Evolutionary conservation across 2,113 vertebrate genomes (phyloP).

Genomic region (Nansenia antarctica): DNA sequence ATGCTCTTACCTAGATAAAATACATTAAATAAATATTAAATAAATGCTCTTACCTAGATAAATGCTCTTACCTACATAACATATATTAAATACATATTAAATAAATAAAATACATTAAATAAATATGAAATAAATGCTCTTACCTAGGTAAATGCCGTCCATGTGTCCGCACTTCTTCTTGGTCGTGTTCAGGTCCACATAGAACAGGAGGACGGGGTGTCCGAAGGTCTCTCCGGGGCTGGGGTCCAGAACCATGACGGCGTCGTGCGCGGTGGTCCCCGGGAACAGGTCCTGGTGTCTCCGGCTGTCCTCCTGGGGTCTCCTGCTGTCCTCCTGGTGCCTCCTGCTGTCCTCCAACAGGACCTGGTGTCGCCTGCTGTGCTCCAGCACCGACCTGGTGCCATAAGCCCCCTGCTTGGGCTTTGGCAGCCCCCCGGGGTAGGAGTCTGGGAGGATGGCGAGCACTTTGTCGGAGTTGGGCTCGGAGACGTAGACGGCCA

Average conservation of each 20-base stretch:
- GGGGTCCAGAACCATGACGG: slow-evolving; percentile 76
- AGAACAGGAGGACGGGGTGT: slow-evolving; percentile 77
- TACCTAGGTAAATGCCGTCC: slow-evolving; percentile 78
- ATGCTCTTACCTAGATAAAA: too few relatives aligned
- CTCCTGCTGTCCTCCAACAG: slow-evolving; percentile 42
- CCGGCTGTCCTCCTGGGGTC: slow-evolving; percentile 49
- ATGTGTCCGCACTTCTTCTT: slow-evolving; percentile 77
- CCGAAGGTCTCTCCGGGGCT: slow-evolving; percentile 79
- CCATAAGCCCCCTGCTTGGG: slow-evolving; percentile 34
- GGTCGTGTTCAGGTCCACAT: slow-evolving; percentile 76
- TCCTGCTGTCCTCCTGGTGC: slow-evolving; percentile 48
- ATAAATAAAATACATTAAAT: background rate
- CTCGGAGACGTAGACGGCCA: slow-evolving; percentile 73
- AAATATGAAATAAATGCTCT: slow-evolving; percentile 24
- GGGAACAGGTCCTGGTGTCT: slow-evolving; percentile 50
- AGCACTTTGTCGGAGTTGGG: slow-evolving; percentile 68
- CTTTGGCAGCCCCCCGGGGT: slow-evolving; percentile 31
- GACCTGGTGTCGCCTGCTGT: slow-evolving; percentile 49
- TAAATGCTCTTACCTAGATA: too few relatives aligned
- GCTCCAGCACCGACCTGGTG: slow-evolving; percentile 5
- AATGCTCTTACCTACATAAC: too few relatives aligned
- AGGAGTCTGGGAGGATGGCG: slow-evolving; percentile 75
- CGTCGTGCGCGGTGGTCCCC: slow-evolving; percentile 68
- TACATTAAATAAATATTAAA: background rate
- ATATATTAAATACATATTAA: background rate